These are phyloP conservation scores for Budorcas taxicolor DNA, from an alignment of 2,113 vertebrate species.

Conservation along the genomic window DNA sequence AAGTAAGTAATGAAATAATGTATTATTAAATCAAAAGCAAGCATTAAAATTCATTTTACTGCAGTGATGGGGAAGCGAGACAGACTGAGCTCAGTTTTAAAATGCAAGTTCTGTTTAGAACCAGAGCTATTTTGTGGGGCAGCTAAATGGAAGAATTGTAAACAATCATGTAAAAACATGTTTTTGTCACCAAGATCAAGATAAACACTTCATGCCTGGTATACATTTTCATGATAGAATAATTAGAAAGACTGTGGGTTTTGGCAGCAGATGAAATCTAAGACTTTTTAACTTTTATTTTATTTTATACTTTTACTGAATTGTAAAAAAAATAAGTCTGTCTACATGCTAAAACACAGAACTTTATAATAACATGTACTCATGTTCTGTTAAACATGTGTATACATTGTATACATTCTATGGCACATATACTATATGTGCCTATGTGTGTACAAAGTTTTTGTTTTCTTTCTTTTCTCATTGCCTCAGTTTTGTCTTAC, in stretches of 20 bases:
- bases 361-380: neutral
- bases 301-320: neutral
- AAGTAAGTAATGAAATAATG: neutral
- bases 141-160: neutral
- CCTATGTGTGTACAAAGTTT: neutral
- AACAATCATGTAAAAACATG: neutral
- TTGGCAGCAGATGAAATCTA: neutral
- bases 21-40: neutral
- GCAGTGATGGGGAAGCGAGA: neutral
- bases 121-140: neutral
- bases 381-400: neutral
- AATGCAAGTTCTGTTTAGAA: neutral
- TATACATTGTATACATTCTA: neutral
- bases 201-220: neutral
- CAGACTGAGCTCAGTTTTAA: neutral
- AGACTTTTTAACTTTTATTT: neutral
- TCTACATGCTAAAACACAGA: neutral
- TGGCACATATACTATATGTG: neutral
- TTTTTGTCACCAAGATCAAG: neutral
- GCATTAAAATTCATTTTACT: neutral
- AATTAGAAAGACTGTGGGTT: neutral
- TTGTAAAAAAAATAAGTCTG: neutral
- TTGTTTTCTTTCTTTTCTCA: neutral
- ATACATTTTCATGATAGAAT: neutral
- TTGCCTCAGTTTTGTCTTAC: neutral